A percentile compares a stretch with the other conserved stretches of the same genome.
phyloP scores from a whole-genome alignment of 2,113 vertebrate species.

The Procapra przewalskii region DNA sequence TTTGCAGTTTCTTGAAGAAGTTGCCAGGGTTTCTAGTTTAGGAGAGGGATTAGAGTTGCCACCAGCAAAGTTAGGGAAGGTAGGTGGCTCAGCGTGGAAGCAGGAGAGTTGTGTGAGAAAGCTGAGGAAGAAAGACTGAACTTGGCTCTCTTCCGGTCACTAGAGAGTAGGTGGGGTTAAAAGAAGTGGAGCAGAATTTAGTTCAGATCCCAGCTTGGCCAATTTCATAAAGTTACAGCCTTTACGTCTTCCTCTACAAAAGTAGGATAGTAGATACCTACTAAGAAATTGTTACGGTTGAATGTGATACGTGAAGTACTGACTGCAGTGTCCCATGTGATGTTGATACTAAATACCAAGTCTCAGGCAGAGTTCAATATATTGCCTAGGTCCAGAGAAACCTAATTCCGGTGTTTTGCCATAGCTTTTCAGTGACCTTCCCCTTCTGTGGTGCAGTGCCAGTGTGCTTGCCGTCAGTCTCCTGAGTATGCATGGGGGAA shows the following conservation, averaged over 20 bases:
- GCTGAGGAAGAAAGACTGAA: background rate
- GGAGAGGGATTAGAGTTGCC: background rate
- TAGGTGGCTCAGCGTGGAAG: background rate
- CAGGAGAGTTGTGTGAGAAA: background rate
- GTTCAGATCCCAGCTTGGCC: background rate
- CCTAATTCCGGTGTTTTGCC: background rate
- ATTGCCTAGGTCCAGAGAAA: background rate
- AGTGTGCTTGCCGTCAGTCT: background rate
- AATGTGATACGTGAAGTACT: background rate
- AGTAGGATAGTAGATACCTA: background rate
- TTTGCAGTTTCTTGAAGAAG: background rate
- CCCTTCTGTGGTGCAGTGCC: background rate
- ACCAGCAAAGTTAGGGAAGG: background rate
- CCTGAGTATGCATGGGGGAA: background rate
- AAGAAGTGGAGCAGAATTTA: background rate
- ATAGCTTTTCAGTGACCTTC: background rate
- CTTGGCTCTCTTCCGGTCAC: background rate
- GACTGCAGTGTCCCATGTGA: background rate
- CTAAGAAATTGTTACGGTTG: background rate
- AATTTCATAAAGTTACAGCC: background rate
- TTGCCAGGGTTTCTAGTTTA: background rate
- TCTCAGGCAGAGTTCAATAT: background rate
- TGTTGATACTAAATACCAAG: background rate
- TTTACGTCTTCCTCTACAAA: background rate
- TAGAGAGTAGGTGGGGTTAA: background rate